Conservation (phyloP, 2,797 vertebrate species). For the Sebastes steindachneri region DNA sequence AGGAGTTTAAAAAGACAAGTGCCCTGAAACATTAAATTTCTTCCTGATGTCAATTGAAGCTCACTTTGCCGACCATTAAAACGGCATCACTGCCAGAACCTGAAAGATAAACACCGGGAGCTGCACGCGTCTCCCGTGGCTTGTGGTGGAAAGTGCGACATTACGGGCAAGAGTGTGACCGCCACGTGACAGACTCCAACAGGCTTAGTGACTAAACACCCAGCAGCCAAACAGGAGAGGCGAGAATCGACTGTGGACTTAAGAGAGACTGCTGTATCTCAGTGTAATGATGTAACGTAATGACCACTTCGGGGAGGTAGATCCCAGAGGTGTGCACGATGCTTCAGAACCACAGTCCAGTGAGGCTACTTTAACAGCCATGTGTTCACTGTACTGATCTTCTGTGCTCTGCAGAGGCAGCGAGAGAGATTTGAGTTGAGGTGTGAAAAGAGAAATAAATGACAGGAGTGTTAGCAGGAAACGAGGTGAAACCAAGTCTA, state of each 20-base stretch:
- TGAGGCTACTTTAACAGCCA: not conserved
- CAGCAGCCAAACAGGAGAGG: not conserved
- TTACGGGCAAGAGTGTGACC: not conserved
- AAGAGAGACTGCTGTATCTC: not conserved
- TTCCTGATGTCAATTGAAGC: constrained; percentile 14
- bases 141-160: not conserved
- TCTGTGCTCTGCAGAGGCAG: not conserved
- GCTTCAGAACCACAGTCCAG: not conserved
- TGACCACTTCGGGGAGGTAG: not conserved
- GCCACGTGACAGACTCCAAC: not conserved
- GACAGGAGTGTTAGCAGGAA: not conserved
- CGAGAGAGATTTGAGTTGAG: not conserved
- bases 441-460: not conserved
- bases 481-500: not conserved
- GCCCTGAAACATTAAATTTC: constrained; percentile 9
- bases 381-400: not conserved
- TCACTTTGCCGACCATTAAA: constrained; percentile 37
- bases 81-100: constrained; percentile 13
- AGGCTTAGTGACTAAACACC: not conserved
- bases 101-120: not conserved
- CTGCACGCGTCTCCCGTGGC: not conserved
- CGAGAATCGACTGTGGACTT: not conserved
- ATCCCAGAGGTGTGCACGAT: not conserved
- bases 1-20: constrained; percentile 15
- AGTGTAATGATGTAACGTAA: not conserved